phyloP scores from a whole-genome alignment of 2,888 invertebrate genomes.

The Aspidiotus destructor region DNA sequence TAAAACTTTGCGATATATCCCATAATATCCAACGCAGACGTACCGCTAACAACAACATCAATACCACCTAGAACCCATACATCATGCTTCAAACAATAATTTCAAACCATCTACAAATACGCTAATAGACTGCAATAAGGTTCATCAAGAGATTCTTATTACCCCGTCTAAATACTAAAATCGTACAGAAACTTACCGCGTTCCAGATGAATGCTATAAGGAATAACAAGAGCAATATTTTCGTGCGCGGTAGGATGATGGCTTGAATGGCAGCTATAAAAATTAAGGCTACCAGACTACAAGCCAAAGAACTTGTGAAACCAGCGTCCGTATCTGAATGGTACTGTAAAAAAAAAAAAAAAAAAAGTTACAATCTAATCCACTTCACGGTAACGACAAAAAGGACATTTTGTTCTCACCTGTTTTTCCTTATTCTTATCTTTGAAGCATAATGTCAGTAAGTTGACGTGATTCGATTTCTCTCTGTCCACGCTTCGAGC shows the following conservation, averaged over 20 bases:
- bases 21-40: slow-evolving; percentile 73
- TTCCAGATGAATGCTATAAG: slow-evolving; percentile 86
- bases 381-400: neutral
- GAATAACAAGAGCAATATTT: slow-evolving; percentile 72
- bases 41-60: slow-evolving; percentile 74
- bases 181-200: slow-evolving; percentile 45
- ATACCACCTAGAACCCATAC: slow-evolving; percentile 47
- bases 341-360: slow-evolving; percentile 50
- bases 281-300: slow-evolving; percentile 63
- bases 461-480: slow-evolving; percentile 78
- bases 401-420: slow-evolving; percentile 44
- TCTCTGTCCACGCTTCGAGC: slow-evolving; percentile 82
- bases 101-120: neutral
- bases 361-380: neutral
- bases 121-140: neutral
- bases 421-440: slow-evolving; percentile 73
- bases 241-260: slow-evolving; percentile 70
- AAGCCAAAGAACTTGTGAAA: slow-evolving; percentile 71
- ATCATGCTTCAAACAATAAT: neutral
- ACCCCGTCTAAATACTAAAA: neutral
- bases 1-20: slow-evolving; percentile 75
- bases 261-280: slow-evolving; percentile 68
- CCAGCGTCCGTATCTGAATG: slow-evolving; percentile 76
- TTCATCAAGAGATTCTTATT: neutral
- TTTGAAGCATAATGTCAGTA: slow-evolving; percentile 74